These are phyloP conservation scores for Hemibagrus wyckioides DNA, from an alignment of 2,113 vertebrate genomes.

Conservation along the genomic window DNA sequence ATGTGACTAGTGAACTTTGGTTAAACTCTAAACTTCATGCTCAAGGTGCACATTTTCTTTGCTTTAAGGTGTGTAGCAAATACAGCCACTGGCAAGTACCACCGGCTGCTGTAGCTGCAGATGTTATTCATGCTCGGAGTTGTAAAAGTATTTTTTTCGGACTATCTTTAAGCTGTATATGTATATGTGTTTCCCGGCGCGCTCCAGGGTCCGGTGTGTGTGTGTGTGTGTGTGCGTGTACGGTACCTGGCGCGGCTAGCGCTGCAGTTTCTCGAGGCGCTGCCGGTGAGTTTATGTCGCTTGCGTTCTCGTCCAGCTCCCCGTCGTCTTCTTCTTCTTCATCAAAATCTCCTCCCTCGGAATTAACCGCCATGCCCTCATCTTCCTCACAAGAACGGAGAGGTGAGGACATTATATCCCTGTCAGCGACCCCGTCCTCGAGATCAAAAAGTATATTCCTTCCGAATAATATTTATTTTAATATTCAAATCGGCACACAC, in stretches of 20 bases:
- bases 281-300: constrained; percentile 83
- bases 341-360: constrained; percentile 89
- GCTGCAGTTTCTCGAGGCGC: constrained; percentile 77
- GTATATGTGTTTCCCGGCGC: constrained; percentile 60
- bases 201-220: constrained; percentile 69
- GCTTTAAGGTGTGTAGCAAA: neutral
- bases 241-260: constrained; percentile 75
- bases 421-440: constrained; percentile 74
- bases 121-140: constrained; percentile 16
- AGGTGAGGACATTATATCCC: constrained; percentile 88
- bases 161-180: neutral
- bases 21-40: constrained; percentile 49
- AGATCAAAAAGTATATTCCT: constrained; percentile 71
- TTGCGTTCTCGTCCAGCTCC: constrained; percentile 79
- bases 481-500: constrained; percentile 84
- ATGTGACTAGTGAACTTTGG: constrained; percentile 39
- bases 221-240: constrained; percentile 60
- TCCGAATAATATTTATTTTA: constrained; percentile 77
- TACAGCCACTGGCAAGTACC: neutral
- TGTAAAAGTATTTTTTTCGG: neutral
- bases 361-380: constrained; percentile 87
- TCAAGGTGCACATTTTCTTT: constrained; percentile 1
- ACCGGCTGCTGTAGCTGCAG: constrained; percentile 15
- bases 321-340: constrained; percentile 85
- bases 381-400: constrained; percentile 86